Base-by-base conservation (phyloP, 1,140 invertebrate species). In the Ceratina calcarata region DNA sequence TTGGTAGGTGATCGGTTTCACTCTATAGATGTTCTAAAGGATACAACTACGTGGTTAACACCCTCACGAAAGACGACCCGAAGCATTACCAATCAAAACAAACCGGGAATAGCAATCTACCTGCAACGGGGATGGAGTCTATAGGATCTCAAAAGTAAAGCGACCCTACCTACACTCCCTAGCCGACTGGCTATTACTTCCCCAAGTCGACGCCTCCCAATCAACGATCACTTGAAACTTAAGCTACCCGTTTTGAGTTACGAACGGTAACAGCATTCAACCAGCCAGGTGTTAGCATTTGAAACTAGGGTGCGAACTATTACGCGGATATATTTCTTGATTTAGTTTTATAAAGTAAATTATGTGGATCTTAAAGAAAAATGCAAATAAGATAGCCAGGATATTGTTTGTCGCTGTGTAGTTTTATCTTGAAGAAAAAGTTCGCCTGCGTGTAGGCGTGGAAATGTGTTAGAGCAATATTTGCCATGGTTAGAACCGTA, bases 171-270 rank as follows among this genome's bases (percentile, higher is more conserved):
- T 12, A 27, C 3, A 10, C 10, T 45, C 37, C 37, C 37, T 45
- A 45, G 2, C 4, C 22, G 18, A 16, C 16, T 13, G 22, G 22
- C 22, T 53, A 27, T 68, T 68, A 53, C 51, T 53, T 68, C 22
- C 0, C 16, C 22, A 7, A 45, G 16, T 18, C 16, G 20, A 15
- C 64, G 27, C 7, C 20, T 51, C 45, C 45, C 22, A 27, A 68
- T 68, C 66, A 68, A 67, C 65, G 20, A 68, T 10, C 66, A 27
- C 49, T 68, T 27, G 66, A 68, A 68, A 68, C 15, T 53, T 16
- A 27, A 53, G 16, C 66, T 27, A 53, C 24, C 3, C 65, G 15
- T 22, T 16, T 68, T n/a, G 49, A 16, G 22, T 68, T 18, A 68
- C 49, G 15, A 8, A 53, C 49, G 7, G 15, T 67, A 67, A 67